Evolutionary conservation across 2,113 vertebrate genomes (phyloP), one percentile per base, ranked within the genome.

Genomic region (Calidris pygmaea): DNA sequence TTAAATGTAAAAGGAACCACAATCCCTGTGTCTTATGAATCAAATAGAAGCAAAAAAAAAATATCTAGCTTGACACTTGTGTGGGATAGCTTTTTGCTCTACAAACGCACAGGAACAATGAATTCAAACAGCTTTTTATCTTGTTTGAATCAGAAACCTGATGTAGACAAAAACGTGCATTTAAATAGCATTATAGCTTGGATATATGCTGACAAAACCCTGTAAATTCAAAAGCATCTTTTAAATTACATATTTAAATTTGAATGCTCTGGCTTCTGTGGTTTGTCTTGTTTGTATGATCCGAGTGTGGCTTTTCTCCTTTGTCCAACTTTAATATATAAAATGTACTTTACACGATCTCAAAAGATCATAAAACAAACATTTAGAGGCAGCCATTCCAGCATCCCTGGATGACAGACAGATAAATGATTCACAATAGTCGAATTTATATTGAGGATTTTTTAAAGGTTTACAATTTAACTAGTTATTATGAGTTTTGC

Each of bases 111-210:
- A 27, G 59, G 32, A 95, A 89, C 37, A 93, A 95, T 91, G 39
- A 96, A 93, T 89, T 79, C 30, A 87, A 93, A 75, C 14, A 60
- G 58, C 23, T 88, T 96, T 96, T 93, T 81, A 87, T 91, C 80
- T 91, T 87, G 23, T 86, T 96, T 93, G 59, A 82, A 45, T 96
- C 73, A 92, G 59, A 93, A 92, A 87, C 56, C 63, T 73, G 81
- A 75, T 45, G 65, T 88, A 87, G 88, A 82, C 53, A 94, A 93
- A 96, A 56, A 1, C 35, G 26, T 92, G 16, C 26, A 84, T 90
- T 93, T 93, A 93, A 89, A 88, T 73, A 87, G 10, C 22, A 52
- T 88, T 88, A 55, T 47, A 70, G 85, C 30, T 96, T 37, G 90
- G 60, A 87, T 66, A 55, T 45, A 84, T 66, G 56, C 48, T 87